Percentiles rank a stretch among this genome's conserved stretches.
Evolutionary conservation across 2,797 vertebrate genomes (phyloP).

Genomic region (Anabacerthia variegaticeps): DNA sequence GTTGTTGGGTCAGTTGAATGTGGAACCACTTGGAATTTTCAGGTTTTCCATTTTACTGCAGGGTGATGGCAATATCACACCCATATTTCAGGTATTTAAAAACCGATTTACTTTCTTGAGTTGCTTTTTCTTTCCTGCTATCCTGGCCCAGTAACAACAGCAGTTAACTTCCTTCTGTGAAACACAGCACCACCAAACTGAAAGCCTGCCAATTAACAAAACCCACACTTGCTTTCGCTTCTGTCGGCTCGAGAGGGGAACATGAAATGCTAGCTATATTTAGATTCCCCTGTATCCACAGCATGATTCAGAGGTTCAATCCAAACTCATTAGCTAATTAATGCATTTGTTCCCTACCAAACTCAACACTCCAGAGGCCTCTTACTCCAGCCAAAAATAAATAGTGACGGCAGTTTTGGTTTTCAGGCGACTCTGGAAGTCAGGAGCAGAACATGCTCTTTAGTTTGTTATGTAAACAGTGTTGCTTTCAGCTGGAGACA

Average conservation of each 20-base stretch:
- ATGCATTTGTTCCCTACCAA: neutral
- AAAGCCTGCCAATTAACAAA: neutral
- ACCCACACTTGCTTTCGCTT: neutral
- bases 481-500: neutral
- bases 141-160: neutral
- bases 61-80: neutral
- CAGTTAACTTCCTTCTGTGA: neutral
- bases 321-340: neutral
- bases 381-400: neutral
- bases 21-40: neutral
- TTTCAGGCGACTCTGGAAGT: neutral
- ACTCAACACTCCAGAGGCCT: neutral
- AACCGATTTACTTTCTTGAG: neutral
- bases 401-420: accelerated
- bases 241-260: neutral
- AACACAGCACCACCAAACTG: neutral
- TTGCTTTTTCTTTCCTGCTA: neutral
- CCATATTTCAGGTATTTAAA: neutral
- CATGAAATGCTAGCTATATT: neutral
- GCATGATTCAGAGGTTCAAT: neutral
- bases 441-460: neutral
- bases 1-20: neutral
- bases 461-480: neutral
- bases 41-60: neutral
- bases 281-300: neutral